Base-by-base conservation (phyloP, 2,113 vertebrate genomes). In the Corythoichthys intestinalis region DNA sequence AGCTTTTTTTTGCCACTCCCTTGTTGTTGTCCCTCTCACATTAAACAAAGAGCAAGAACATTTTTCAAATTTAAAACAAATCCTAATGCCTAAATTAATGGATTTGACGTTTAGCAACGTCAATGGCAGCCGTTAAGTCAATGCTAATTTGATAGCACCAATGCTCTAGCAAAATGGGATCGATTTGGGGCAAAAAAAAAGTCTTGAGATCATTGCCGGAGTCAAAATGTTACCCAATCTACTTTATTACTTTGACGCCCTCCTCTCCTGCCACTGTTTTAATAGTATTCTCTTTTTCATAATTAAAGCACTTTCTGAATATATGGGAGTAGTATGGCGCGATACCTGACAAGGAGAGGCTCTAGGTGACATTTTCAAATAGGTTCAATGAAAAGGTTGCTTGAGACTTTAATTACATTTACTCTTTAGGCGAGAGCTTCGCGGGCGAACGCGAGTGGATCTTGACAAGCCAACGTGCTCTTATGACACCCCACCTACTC, bases 331-430 rank as follows among this genome's bases (percentile, higher is more conserved):
- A 1, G 71, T 1, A 65, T 54, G 0, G 69, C 48, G 20, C 54
- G 37, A 72, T 70, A 47, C 77, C 85, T 70, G 65, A 75, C 76
- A 86, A 76, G 76, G 77, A 66, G 76, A 81, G 70, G 74, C 83
- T 87, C 75, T 72, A 82, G 83, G 72, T 83, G 86, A 85, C 82
- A 79, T 85, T 79, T 83, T 88, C 79, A 87, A 87, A 85, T 86
- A 77, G 87, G 85, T 87, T 90, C 90, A 88, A 83, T 89, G 83
- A 84, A 86, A 70, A 80, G 85, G 86, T 88, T 89, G 86, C 83
- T 70, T 74, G 83, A 83, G 83, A 88, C 83, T 89, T 90, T 89
- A 92, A 92, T 90, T 90, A 91, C 85, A 83, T 84, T 83, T 77
- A 68, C 82, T 87, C 84, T 81, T 85, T 84, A 84, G 81, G 81